Percentiles rank a stretch among this genome's conserved stretches.
Conservation (phyloP, 35 echinoderm and acorn worm genomes). For the Eucidaris tribuloides region DNA sequence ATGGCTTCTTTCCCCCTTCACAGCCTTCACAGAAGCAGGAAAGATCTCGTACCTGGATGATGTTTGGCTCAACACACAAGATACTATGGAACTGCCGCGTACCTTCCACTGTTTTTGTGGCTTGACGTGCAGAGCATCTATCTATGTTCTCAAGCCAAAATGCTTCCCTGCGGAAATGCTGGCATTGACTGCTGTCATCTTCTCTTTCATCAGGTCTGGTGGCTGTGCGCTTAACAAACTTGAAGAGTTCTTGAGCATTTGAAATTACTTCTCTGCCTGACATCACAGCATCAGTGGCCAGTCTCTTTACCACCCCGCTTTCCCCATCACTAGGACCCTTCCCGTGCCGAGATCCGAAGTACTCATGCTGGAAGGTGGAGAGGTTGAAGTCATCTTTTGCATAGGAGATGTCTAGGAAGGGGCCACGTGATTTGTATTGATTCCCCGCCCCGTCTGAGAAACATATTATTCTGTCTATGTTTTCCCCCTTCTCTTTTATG, state of each 20-base stretch:
- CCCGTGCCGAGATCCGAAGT: slow-evolving; percentile 48
- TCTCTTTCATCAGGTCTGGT: neutral
- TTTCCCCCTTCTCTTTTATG: neutral
- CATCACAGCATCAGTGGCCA: slow-evolving; percentile 56
- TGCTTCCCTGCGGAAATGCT: slow-evolving; percentile 6
- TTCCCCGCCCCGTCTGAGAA: slow-evolving; percentile 47
- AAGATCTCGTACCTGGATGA: neutral
- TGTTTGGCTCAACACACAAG: slow-evolving; percentile 3
- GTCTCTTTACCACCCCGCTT: slow-evolving; percentile 62
- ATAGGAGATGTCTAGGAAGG: slow-evolving; percentile 51
- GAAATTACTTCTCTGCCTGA: no score
- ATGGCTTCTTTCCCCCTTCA: no score
- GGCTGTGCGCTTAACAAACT: neutral
- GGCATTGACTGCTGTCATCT: slow-evolving; percentile 5
- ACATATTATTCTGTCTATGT: neutral
- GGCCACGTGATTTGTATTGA: slow-evolving; percentile 35
- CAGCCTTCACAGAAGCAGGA: slow-evolving; percentile 22
- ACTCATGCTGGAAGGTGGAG: slow-evolving; percentile 27
- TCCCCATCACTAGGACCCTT: slow-evolving; percentile 85
- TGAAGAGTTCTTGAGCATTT: no score
- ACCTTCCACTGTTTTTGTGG: slow-evolving; percentile 41
- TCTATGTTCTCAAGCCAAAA: slow-evolving; percentile 23
- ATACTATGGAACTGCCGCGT: slow-evolving; percentile 30
- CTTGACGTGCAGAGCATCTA: neutral
- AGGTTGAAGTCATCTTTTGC: neutral